Conservation (phyloP, 2,113 vertebrate genomes). For the Sceloporus tristichus region DNA sequence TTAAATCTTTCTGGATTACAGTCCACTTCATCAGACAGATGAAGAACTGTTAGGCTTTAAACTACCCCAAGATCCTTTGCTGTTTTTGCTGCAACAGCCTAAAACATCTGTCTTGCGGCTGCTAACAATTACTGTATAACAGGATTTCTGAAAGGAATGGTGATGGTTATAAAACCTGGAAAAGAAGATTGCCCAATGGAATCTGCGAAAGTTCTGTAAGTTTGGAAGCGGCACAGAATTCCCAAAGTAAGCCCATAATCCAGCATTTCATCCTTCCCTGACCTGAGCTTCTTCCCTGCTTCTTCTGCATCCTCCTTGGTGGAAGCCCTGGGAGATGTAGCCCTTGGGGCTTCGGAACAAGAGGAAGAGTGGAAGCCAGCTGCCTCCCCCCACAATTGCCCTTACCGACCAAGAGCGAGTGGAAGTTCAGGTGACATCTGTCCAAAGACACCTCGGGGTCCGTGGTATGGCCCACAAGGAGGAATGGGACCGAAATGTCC, state of each 20-base stretch:
- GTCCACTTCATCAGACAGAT: too few species aligned
- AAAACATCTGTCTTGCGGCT: too few species aligned
- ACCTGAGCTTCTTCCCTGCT: too few species aligned
- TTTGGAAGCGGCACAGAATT: background rate
- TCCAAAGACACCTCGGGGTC: conserved; percentile 85
- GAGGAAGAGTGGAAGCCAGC: background rate
- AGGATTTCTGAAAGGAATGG: too few species aligned
- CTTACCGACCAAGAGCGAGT: conserved; percentile 84
- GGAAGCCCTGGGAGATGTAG: background rate
- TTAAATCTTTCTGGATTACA: too few species aligned
- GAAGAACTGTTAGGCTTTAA: too few species aligned
- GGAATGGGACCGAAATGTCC: conserved; percentile 84
- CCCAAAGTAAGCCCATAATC: too few species aligned
- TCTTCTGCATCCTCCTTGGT: too few species aligned
- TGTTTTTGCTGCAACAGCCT: too few species aligned
- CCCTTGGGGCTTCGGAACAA: rapidly evolving
- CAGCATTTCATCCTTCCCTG: too few species aligned
- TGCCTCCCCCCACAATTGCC: background rate
- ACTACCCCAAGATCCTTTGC: too few species aligned
- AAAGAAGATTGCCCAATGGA: background rate
- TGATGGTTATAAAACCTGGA: background rate
- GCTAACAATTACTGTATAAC: too few species aligned
- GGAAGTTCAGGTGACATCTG: conserved; percentile 83
- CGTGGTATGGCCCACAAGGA: conserved; percentile 83
- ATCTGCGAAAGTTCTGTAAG: background rate